Base-by-base conservation (phyloP, 2,113 vertebrate genomes). In the Semicossyphus pulcher region DNA sequence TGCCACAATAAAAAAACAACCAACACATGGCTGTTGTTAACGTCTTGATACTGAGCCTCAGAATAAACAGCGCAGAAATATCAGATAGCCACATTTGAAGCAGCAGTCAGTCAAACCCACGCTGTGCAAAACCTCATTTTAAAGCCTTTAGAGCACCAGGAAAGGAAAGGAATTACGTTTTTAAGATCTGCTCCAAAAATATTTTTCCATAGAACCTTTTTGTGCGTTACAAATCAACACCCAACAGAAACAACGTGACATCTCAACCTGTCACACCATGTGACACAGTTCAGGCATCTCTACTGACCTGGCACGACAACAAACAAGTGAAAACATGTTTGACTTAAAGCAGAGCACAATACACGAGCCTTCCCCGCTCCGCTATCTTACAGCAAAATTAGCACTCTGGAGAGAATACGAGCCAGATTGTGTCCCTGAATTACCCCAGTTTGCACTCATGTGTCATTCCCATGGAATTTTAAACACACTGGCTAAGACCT, bases 381-480 rank as follows among this genome's bases (percentile, higher is more conserved):
- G 25, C 48, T 66, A 70, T 78, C 60, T 42, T 62, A 29, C 72
- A 59, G 71, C 78, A 72, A 66, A 81, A 78, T 82, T 79, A 86
- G 67, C 57, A 61, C 74, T 64, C 29, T 53, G 16, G 54, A 72
- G 66, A 60, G 69, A 64, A 75, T 77, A 57, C 26, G 60, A 88
- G 71, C 70, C 74, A 76, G 72, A 78, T 72, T 77, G 72, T 82
- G 88, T 89, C 86, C 78, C 88, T 58, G 70, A 85, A 75, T 83
- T 86, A 90, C 74, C 80, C 85, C 74, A 60, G 67, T 76, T 72
- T 76, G 74, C 37, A 65, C 72, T 76, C 34, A 28, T 86, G 83
- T 88, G 85, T 91, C 84, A 91, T 87, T 87, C 70, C 63, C 67
- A 58, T 78, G 85, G 88, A 90, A 86, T 91, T 88, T 91, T 86